Evolutionary conservation across 1,140 invertebrate genomes (phyloP).

Genomic region (Portunus trituberculatus): DNA sequence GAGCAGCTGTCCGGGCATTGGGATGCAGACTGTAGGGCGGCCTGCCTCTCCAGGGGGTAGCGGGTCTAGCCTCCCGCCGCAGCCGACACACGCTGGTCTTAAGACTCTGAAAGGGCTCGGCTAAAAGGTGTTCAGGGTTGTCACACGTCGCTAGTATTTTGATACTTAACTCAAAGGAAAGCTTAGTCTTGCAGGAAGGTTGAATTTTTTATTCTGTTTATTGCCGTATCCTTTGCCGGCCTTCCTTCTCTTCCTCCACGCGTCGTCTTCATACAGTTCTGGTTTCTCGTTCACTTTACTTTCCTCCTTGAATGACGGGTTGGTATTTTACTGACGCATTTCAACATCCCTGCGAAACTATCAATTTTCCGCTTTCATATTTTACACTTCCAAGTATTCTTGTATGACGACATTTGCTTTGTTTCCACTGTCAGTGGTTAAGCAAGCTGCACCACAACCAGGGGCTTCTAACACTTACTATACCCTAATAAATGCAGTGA

Average conservation of each 20-base stretch:
- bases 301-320: neutral
- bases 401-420: too few species aligned
- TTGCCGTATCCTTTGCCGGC: neutral
- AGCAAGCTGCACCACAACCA: neutral
- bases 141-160: neutral
- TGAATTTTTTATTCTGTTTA: too few species aligned
- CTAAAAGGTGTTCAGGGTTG: neutral
- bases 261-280: neutral
- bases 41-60: neutral
- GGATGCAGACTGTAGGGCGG: conserved; percentile 45
- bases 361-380: neutral
- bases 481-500: neutral
- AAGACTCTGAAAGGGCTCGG: neutral
- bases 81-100: neutral
- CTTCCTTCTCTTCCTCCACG: neutral
- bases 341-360: neutral
- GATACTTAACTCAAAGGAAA: neutral
- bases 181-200: neutral
- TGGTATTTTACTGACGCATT: neutral
- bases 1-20: neutral
- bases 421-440: neutral
- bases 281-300: neutral
- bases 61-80: neutral
- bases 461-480: neutral
- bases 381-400: neutral